Evolutionary conservation across 2,797 vertebrate species (phyloP), one percentile per base, ranked within the genome.

Genomic region (Pseudotriccus pelzelni): DNA sequence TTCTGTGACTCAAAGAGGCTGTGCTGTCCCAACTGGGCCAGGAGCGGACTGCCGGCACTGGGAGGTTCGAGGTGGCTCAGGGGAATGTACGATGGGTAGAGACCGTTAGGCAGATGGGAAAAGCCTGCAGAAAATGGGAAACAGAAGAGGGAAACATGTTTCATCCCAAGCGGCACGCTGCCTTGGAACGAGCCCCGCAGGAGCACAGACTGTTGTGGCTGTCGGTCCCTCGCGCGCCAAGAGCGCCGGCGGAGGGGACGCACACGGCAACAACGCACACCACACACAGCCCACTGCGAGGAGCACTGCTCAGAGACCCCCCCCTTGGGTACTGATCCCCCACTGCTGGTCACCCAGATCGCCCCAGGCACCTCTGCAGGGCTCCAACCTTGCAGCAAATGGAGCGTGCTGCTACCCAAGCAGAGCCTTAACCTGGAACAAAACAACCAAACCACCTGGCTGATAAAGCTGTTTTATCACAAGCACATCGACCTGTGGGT

Each of bases 51-150:
- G 91, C 98, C 95, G 0, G 97, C 96, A 30, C 96, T 97, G 89
- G 98, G 98, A 78, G 99, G 97, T 68, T 99, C 99, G 23, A 99
- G 98, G 97, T 99, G 99, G 74, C 98, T 98, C 97, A 99, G 97
- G 84, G 99, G 98, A 98, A 99, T 98, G 98, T 99, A 99, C 39
- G 98, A 98, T 9, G 99, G 98, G 97, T 99, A 99, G 66, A 99
- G 97, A 88, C 98, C 98, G 12, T 98, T 98, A 30, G 99, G 98
- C 96, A 99, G 97, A 94, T 98, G 98, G 90, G 99, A 97, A 95
- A 98, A 99, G 83, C 99, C 99, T 99, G 97, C 36, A 59, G 91
- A 41, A 80, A 94, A 94, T 0, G 16, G 34, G 92, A 90, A 82
- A 94, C 49, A 92, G 82, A 96, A 92, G 81, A 94, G 46, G 36